These are phyloP conservation scores for Nysson spinosus DNA, from an alignment of 2,888 invertebrate species.

Conservation along the genomic window DNA sequence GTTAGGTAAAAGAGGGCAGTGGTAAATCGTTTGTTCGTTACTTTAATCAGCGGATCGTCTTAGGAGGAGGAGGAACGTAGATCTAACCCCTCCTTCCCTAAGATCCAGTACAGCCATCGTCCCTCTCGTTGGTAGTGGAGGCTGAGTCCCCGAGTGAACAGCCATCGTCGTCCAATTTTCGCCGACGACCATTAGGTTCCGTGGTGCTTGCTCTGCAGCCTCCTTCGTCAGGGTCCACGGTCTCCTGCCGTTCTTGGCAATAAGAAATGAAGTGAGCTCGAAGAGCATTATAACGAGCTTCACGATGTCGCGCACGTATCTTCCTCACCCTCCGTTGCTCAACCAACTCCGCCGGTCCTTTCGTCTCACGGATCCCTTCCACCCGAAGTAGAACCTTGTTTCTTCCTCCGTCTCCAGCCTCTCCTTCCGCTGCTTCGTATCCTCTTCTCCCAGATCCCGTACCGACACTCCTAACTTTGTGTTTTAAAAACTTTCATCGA, in stretches of 20 bases:
- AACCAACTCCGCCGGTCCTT: slow-evolving; percentile 6
- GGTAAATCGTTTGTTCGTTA: slow-evolving; percentile 44
- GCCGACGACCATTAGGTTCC: slow-evolving; percentile 54
- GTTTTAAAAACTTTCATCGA: slow-evolving; percentile 47
- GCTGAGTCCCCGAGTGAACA: slow-evolving; percentile 30
- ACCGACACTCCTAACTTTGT: slow-evolving; percentile 10
- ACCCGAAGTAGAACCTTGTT: no score
- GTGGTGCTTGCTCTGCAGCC: slow-evolving; percentile 46
- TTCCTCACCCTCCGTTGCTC: slow-evolving; percentile 32
- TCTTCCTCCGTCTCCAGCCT: slow-evolving; percentile 9
- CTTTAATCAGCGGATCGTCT: slow-evolving; percentile 51
- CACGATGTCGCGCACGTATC: slow-evolving; percentile 68
- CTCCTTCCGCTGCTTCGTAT: no score
- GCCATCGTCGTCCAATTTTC: slow-evolving; percentile 58
- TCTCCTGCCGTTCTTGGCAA: slow-evolving; percentile 40
- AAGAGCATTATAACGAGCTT: slow-evolving; percentile 67
- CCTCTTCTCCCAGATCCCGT: slow-evolving; percentile 4
- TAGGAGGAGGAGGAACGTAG: slow-evolving; percentile 27
- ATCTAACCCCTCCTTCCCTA: slow-evolving; percentile 1
- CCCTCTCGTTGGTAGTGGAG: slow-evolving; percentile 22
- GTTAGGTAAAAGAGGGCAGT: no score
- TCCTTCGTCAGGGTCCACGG: slow-evolving; percentile 51
- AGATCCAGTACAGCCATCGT: no score
- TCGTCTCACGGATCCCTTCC: no score
- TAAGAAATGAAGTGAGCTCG: slow-evolving; percentile 56